Evolutionary conservation across 2,888 invertebrate species (phyloP).

Genomic region (Beris chalybata): DNA sequence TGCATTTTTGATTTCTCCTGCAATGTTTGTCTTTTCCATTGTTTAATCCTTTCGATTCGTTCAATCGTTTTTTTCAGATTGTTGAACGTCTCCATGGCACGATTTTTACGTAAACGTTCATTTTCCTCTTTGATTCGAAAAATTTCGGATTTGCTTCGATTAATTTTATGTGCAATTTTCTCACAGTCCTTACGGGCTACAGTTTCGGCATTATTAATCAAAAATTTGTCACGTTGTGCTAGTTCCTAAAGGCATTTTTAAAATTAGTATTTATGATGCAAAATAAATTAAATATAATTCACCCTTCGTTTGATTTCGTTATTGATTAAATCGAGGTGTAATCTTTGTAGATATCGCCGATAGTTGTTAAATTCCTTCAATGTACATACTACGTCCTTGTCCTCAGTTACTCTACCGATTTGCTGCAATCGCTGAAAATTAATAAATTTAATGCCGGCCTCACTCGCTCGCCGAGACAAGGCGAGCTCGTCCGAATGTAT

Average conservation of each 20-base stretch:
- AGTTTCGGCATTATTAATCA: slow-evolving; percentile 50
- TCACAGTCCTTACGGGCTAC: slow-evolving; percentile 43
- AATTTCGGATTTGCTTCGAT: slow-evolving; percentile 34
- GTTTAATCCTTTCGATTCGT: slow-evolving; percentile 43
- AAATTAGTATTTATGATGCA: background rate
- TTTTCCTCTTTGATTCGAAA: slow-evolving; percentile 44
- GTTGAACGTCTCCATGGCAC: slow-evolving; percentile 41
- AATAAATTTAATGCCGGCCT: background rate
- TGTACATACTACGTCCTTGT: slow-evolving; percentile 65
- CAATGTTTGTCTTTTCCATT: slow-evolving; percentile 42
- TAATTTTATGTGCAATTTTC: background rate
- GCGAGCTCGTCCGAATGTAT: no score
- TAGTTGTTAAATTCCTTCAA: slow-evolving; percentile 67
- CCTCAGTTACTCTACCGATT: slow-evolving; percentile 62
- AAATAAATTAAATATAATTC: slow-evolving; percentile 3
- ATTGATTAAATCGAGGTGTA: slow-evolving; percentile 61
- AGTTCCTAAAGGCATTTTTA: slow-evolving; percentile 40
- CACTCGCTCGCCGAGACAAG: background rate
- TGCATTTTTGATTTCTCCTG: slow-evolving; percentile 47
- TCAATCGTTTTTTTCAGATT: slow-evolving; percentile 43
- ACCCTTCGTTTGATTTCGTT: slow-evolving; percentile 47
- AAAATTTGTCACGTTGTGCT: slow-evolving; percentile 47
- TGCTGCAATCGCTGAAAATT: slow-evolving; percentile 55
- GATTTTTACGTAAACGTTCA: slow-evolving; percentile 39
- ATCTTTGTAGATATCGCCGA: slow-evolving; percentile 62